phyloP scores from a whole-genome alignment of 2,797 vertebrate species.

The Karalla daura region DNA sequence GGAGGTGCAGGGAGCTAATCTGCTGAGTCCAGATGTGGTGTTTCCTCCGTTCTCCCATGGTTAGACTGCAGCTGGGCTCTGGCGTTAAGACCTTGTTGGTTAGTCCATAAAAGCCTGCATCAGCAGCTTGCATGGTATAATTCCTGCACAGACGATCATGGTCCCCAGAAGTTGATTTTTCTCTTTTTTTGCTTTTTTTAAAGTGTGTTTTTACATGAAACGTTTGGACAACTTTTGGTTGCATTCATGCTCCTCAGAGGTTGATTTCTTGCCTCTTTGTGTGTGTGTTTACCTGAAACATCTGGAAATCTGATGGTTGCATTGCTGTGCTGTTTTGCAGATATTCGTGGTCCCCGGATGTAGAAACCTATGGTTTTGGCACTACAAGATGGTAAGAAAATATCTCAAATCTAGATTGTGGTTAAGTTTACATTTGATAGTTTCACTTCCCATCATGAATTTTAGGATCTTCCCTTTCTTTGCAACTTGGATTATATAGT shows the following conservation, averaged over 20 bases:
- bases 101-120: neutral
- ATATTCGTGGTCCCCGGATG: too few relatives aligned
- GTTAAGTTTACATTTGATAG: too few relatives aligned
- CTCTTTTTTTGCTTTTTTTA: neutral
- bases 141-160: neutral
- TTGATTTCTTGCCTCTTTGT: neutral
- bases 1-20: slow-evolving; percentile 52
- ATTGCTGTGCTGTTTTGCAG: too few relatives aligned
- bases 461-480: too few relatives aligned
- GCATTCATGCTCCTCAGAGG: neutral
- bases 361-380: too few relatives aligned
- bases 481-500: too few relatives aligned
- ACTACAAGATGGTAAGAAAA: too few relatives aligned
- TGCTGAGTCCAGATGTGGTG: slow-evolving; percentile 50
- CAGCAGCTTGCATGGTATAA: neutral
- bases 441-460: too few relatives aligned
- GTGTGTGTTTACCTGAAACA: too few relatives aligned
- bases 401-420: too few relatives aligned
- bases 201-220: neutral
- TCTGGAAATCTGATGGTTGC: too few relatives aligned
- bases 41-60: slow-evolving; percentile 40
- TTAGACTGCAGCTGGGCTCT: slow-evolving; percentile 46
- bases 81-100: neutral
- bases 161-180: neutral
- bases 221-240: too few relatives aligned